Evolutionary conservation across 2,113 vertebrate species (phyloP).

Genomic region (Petaurus breviceps): DNA sequence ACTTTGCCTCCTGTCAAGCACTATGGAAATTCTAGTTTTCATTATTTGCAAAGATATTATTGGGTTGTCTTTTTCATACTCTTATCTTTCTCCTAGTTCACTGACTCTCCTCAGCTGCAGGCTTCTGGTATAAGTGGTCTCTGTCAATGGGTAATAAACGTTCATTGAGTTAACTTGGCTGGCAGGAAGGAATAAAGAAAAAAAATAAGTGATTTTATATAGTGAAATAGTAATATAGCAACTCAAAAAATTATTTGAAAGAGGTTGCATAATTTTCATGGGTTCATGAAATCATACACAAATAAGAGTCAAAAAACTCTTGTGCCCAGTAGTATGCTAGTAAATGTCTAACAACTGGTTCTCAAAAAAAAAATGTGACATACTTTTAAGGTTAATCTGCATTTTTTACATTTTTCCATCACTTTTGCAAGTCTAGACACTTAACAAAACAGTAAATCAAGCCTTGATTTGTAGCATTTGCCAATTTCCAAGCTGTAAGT

Average conservation of each 20-base stretch:
- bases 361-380: not conserved
- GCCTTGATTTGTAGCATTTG: not conserved
- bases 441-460: not conserved
- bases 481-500: not conserved
- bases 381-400: not conserved
- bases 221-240: not conserved
- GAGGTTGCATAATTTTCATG: not conserved
- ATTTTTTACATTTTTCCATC: not conserved
- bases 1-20: not conserved
- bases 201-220: not conserved
- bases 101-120: not conserved
- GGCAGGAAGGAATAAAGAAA: slow-evolving; percentile 6
- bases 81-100: fast-evolving
- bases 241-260: slow-evolving; percentile 28
- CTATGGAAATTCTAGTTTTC: not conserved
- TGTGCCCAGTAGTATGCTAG: not conserved
- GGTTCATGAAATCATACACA: slow-evolving; percentile 5
- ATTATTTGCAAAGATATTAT: not conserved
- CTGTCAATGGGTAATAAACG: not conserved
- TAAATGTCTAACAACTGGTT: not conserved
- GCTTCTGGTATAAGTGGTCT: not conserved
- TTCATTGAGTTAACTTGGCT: not conserved
- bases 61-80: not conserved
- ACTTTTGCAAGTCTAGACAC: not conserved
- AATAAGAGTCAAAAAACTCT: not conserved